Evolutionary conservation across 2,797 vertebrate species (phyloP), one percentile per base, ranked within the genome.

Genomic region (Somateria mollissima): DNA sequence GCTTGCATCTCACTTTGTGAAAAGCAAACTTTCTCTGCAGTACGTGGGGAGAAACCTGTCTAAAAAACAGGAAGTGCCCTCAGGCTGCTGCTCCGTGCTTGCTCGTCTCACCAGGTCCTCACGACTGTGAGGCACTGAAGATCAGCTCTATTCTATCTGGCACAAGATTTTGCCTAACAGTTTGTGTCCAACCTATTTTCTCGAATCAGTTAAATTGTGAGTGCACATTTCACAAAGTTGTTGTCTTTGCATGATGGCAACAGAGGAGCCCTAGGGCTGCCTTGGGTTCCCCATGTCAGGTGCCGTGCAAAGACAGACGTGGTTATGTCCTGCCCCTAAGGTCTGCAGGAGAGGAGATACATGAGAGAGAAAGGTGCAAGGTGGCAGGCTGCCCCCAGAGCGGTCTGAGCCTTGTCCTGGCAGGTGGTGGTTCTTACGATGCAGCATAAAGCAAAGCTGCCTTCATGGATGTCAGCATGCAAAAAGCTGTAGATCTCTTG

Each of bases 41-140:
- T 91, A 79, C 1, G 2, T 1, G 3, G 9, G 22, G 47, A 17
- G 47, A 61, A 94, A 87, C 24, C n/a, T 60, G 10, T 25, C 22
- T 36, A 24, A 82, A 90, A 89, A 70, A 45, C 79, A 92, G 73
- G 74, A 94, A 94, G 28, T 43, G 11, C 34, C 36, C 87, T 94
- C 73, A 86, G 61, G 32, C 27, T n/a, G 18, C 49, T 21, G 53
- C 0, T 13, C 22, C n/a, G 41, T 41, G 49, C 54, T 76, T 69
- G 69, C 61, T 79, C 36, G 39, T 51, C 60, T 86, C n/a, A 54
- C 41, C 28, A 67, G 71, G 75, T 36, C 13, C 39, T 60, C 5
- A 1, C n/a, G 11, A n/a, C 2, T 0, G 28, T 0, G 0, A 82
- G 25, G 17, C 27, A 36, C 32, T 0, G 2, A 83, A n/a, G 19